Base-by-base conservation (phyloP, 2,797 vertebrate species). In the Buceros bicornis region DNA sequence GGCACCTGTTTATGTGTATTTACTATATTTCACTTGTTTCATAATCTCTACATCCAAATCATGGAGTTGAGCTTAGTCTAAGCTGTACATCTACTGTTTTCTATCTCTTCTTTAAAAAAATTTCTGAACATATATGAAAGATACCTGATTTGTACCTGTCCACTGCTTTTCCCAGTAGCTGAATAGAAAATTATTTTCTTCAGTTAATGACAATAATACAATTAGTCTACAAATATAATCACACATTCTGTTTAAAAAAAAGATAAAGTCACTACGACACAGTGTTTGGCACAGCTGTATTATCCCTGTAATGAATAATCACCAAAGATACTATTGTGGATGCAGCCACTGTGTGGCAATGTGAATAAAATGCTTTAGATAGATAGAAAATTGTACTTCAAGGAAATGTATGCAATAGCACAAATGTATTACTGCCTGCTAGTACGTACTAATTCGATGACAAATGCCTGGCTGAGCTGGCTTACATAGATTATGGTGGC, bases 401-500 rank as follows among this genome's bases (percentile, higher is more conserved):
- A 79, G 94, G 97, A 97, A 97, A 97, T 96, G 64, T 96, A 97
- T 93, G 96, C 96, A 83, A 92, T 95, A 85, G 89, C 95, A 95
- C 96, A 97, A 97, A 96, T 97, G 95, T 95, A 97, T 97, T 97
- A 82, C 90, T 96, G 90, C 42, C 93, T 90, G 97, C 97, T 97
- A 97, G 97, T 97, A 97, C 97, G 97, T 89, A 98, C 97, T 98
- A 97, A 97, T 95, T 96, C 97, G 82, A 65, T 96, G 94, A 82
- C 95, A 97, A 94, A 97, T 96, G 93, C 94, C 97, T 92, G 95
- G 94, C 93, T 69, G 70, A 93, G 87, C 86, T 93, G 16, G 26
- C 96, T 97, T 96, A 90, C 93, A 92, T 80, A 96, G 95, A 91
- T 96, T 82, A 96, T 95, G 97, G 94, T 94, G 94, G 89, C 96